Conservation (phyloP, 2,888 invertebrate species). For the Ophioninae sp. region DNA sequence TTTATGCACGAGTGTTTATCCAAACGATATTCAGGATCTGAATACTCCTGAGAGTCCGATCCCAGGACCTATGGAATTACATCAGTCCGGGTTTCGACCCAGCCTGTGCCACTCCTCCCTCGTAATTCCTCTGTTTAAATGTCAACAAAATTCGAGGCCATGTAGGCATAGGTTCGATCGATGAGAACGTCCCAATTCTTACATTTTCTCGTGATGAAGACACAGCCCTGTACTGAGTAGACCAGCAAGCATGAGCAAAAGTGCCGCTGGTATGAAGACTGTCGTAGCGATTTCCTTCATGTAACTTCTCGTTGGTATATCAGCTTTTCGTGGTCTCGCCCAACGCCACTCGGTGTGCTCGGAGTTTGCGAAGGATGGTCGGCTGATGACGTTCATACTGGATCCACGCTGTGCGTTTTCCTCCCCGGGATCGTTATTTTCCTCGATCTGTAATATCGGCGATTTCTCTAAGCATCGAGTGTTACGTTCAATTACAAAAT, state of each 20-base stretch:
- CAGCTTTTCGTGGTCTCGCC: constrained; percentile 84
- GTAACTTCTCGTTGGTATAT: constrained; percentile 87
- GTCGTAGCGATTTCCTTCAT: constrained; percentile 87
- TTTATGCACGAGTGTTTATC: constrained; percentile 32
- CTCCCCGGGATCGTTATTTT: constrained; percentile 71
- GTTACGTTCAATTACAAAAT: neutral
- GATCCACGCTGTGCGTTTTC: constrained; percentile 77
- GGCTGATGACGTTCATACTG: constrained; percentile 76
- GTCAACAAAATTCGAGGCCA: neutral
- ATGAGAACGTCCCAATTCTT: constrained; percentile 78
- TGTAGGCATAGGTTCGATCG: too few relatives aligned
- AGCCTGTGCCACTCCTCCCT: neutral
- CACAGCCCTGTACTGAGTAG: constrained; percentile 88
- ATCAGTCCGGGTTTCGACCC: neutral
- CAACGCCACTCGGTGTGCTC: constrained; percentile 82
- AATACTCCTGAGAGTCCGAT: neutral
- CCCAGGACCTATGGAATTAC: neutral
- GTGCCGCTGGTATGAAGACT: constrained; percentile 86
- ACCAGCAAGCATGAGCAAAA: constrained; percentile 86
- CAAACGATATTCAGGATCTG: neutral
- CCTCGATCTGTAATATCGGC: constrained; percentile 70
- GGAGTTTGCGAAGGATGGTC: constrained; percentile 73
- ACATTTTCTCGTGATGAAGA: constrained; percentile 90
- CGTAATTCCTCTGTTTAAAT: neutral
- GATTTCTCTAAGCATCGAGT: neutral